Conservation (phyloP, 2,797 vertebrate genomes). For the Cyprinodon diabolis region DNA sequence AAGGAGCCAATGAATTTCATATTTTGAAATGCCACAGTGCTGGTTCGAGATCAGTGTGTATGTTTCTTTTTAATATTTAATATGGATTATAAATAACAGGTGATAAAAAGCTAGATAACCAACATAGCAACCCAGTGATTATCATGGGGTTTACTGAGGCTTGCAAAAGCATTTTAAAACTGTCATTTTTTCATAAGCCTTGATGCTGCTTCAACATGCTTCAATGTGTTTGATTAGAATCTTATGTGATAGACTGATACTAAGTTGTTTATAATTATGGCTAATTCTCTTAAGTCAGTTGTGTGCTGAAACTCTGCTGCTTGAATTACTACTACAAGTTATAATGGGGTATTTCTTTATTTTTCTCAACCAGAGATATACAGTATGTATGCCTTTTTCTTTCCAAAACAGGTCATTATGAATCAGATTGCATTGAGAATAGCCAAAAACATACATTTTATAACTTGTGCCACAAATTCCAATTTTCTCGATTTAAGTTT, state of each 20-base stretch:
- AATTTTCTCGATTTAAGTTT: not conserved
- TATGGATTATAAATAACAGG: conserved; percentile 21
- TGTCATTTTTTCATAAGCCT: not conserved
- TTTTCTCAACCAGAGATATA: not conserved
- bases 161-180: not conserved
- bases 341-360: not conserved
- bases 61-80: conserved; percentile 24
- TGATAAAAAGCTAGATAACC: conserved; percentile 63
- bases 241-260: not conserved
- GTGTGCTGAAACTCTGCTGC: not conserved
- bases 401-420: not conserved
- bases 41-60: conserved; percentile 33
- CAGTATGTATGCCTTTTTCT: not conserved
- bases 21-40: conserved; percentile 24
- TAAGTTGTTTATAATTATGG: not conserved
- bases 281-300: not conserved
- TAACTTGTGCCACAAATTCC: not conserved
- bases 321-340: not conserved
- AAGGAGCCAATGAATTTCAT: conserved; percentile 30
- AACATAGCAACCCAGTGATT: conserved; percentile 49
- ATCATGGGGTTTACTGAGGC: not conserved
- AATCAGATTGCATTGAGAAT: not conserved
- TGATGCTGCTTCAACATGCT: not conserved
- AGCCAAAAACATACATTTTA: not conserved
- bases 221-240: not conserved